Conservation (phyloP, 2,888 invertebrate genomes). For the Epistrophella euchroma region DNA sequence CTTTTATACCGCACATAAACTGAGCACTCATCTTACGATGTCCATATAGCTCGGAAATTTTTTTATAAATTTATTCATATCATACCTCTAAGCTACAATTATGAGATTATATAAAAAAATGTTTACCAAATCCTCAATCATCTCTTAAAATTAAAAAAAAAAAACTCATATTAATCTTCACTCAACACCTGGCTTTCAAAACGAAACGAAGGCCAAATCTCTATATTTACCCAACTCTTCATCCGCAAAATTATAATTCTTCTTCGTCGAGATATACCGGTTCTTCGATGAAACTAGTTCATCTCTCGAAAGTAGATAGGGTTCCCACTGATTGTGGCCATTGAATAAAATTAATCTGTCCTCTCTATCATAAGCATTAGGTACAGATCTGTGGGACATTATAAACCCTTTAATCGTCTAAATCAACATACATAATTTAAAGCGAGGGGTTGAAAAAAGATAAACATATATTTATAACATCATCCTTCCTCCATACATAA, state of each 20-base stretch:
- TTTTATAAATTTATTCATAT: slow-evolving; percentile 29
- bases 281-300: slow-evolving; percentile 31
- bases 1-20: neutral
- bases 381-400: slow-evolving; percentile 28
- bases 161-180: slow-evolving; percentile 47
- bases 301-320: slow-evolving; percentile 33
- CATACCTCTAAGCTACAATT: slow-evolving; percentile 8
- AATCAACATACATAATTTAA: slow-evolving; percentile 59
- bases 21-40: neutral
- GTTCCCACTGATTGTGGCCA: slow-evolving; percentile 61
- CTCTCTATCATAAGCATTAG: slow-evolving; percentile 34
- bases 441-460: slow-evolving; percentile 25
- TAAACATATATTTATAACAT: slow-evolving; percentile 9
- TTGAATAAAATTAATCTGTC: slow-evolving; percentile 54
- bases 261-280: slow-evolving; percentile 30
- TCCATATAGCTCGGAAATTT: neutral
- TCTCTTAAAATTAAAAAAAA: slow-evolving; percentile 31
- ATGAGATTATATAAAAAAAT: slow-evolving; percentile 27
- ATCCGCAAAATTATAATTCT: slow-evolving; percentile 60
- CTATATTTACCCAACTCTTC: slow-evolving; percentile 66
- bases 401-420: slow-evolving; percentile 70
- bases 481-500: slow-evolving; percentile 24
- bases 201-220: slow-evolving; percentile 25
- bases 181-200: slow-evolving; percentile 62
- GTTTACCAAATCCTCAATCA: slow-evolving; percentile 58